Base-by-base conservation (phyloP, 2,113 vertebrate species). In the Larimichthys crocea region DNA sequence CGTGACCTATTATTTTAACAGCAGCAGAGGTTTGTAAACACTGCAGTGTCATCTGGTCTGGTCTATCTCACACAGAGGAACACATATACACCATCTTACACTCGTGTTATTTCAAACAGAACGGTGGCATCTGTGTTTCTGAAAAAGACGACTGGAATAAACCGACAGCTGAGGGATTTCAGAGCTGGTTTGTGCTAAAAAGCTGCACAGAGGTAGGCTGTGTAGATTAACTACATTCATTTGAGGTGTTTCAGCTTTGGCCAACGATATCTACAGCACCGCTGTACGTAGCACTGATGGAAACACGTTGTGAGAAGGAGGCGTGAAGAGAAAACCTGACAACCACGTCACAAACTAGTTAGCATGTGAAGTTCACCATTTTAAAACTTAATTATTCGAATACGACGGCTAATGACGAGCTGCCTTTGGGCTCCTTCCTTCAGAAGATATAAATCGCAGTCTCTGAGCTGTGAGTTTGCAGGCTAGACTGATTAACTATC, bases 71-170 rank as follows among this genome's bases (percentile, higher is more conserved):
- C 24, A 61, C 53, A 63, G 64, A 55, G 14, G 42, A 68, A 55
- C 19, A 26, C 40, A 35, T 3, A n/a, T 1, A 26, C 24, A 53
- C 56, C 4, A 1, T 62, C 59, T 17, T 63, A 35, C 46, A 40
- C 61, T 52, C 19, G 1, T 19, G 35, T 60, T 61, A 24, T 74
- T 56, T 60, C 50, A 86, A 75, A 86, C 61, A 67, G 65, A 67
- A 56, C 31, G 56, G 26, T 10, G 57, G 35, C 57, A 6, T 15
- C 67, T 42, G 11, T 24, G 35, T 49, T 80, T 80, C 35, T 53
- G 3, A 0, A 49, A 48, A 64, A 24, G 73, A 57, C 6, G 73
- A 57, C 9, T 73, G 44, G 17, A 50, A 72, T 70, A 61, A 79
- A 79, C 68, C 12, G 40, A 71, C 55, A 49, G 53, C 48, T 3